Evolutionary conservation across 2,113 vertebrate genomes (phyloP).

Genomic region (Formicarius rufipectus): DNA sequence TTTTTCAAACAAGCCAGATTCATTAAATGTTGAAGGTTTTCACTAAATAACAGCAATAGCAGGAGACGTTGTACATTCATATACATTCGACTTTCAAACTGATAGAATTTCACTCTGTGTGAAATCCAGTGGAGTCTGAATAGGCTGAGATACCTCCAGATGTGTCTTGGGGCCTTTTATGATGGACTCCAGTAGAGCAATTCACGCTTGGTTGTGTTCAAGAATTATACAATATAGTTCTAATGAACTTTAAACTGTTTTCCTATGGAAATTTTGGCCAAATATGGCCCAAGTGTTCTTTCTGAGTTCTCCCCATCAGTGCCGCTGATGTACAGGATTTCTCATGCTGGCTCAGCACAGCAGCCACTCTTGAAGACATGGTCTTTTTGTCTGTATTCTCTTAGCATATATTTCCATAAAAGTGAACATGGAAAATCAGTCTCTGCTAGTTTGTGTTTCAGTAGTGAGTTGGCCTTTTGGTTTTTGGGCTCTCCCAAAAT

Average conservation of each 20-base stretch:
- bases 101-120: no score
- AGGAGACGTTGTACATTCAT: background rate
- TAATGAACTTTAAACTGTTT: background rate
- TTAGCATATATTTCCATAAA: background rate
- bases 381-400: background rate
- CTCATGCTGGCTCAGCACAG: background rate
- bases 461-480: background rate
- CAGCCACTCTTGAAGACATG: background rate
- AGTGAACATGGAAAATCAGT: background rate
- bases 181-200: background rate
- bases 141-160: background rate
- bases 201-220: background rate
- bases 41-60: background rate
- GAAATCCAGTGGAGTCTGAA: no score
- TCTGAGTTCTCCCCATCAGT: background rate
- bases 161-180: background rate
- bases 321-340: background rate
- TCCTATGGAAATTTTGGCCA: background rate
- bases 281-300: background rate
- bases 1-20: background rate
- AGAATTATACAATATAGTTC: background rate
- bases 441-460: background rate
- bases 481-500: background rate
- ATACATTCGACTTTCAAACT: background rate
- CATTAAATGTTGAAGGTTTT: background rate